Percentiles rank a stretch among this genome's conserved stretches.
These are phyloP conservation scores for Drosophila bipectinata DNA, from an alignment of 1,140 invertebrate species.

Conservation along the genomic window DNA sequence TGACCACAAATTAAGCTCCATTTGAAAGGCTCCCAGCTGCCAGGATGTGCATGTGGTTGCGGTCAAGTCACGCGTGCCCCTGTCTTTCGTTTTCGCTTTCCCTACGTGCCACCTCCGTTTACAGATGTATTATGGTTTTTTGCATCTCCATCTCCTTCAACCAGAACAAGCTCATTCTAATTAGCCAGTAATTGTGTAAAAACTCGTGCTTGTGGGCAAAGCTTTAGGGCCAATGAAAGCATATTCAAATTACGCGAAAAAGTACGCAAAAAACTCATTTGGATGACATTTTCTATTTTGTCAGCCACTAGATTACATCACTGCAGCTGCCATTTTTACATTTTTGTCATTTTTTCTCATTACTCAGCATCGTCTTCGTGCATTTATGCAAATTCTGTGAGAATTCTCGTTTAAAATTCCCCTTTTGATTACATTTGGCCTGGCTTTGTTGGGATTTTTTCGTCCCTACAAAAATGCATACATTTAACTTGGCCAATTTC, in stretches of 20 bases:
- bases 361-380: conserved; percentile 16
- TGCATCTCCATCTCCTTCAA: not conserved
- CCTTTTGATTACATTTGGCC: conserved; percentile 56
- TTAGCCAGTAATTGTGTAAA: conserved; percentile 50
- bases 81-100: not conserved
- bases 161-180: conserved; percentile 24
- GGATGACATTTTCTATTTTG: conserved; percentile 4
- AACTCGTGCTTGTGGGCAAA: conserved; percentile 14
- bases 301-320: conserved; percentile 23
- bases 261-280: conserved; percentile 9
- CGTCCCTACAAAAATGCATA: conserved; percentile 40
- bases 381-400: conserved; percentile 67
- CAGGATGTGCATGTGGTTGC: conserved; percentile 40
- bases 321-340: conserved; percentile 10
- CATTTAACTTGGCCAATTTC: conserved; percentile 43
- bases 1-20: conserved; percentile 55
- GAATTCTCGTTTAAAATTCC: conserved; percentile 53
- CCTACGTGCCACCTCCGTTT: conserved; percentile 45
- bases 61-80: conserved; percentile 24
- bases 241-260: conserved; percentile 24
- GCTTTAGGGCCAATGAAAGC: not conserved
- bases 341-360: conserved; percentile 15
- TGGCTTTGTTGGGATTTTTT: conserved; percentile 34
- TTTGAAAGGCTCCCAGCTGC: conserved; percentile 32
- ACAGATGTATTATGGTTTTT: conserved; percentile 7